phyloP scores from a whole-genome alignment of 2,797 vertebrate species.

The Chanos chanos region DNA sequence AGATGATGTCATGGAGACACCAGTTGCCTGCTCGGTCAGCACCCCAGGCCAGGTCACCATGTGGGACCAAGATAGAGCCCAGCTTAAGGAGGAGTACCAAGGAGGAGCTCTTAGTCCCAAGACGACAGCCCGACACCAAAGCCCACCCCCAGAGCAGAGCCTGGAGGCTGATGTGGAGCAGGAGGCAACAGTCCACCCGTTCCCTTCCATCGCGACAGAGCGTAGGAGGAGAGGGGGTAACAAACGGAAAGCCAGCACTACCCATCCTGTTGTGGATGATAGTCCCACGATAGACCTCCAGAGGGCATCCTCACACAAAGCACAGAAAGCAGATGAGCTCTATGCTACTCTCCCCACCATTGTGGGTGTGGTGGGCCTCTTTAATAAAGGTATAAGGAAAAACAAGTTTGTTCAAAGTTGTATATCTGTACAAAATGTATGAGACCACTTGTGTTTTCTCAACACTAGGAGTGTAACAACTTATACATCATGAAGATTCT shows the following conservation, averaged over 20 bases:
- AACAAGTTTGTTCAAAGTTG: neutral
- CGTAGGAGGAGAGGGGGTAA: constrained; percentile 58
- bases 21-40: constrained; percentile 68
- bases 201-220: constrained; percentile 59
- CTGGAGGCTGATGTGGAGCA: constrained; percentile 58
- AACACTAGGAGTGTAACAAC: too few relatives aligned
- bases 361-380: constrained; percentile 77
- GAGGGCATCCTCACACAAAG: constrained; percentile 69
- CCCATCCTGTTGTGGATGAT: constrained; percentile 55
- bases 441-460: too few relatives aligned
- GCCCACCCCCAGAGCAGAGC: constrained; percentile 29
- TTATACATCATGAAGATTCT: too few relatives aligned
- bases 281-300: constrained; percentile 61
- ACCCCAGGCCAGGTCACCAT: constrained; percentile 60
- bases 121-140: constrained; percentile 50
- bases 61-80: constrained; percentile 74
- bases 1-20: constrained; percentile 64
- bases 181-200: constrained; percentile 64
- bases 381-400: constrained; percentile 77
- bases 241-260: constrained; percentile 61
- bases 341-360: constrained; percentile 76
- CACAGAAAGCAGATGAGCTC: constrained; percentile 78
- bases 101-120: constrained; percentile 55
- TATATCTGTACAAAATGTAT: too few relatives aligned
- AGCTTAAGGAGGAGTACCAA: constrained; percentile 60